These are phyloP conservation scores for Daktulosphaira vitifoliae DNA, from an alignment of 1,140 invertebrate genomes.

Conservation along the genomic window DNA sequence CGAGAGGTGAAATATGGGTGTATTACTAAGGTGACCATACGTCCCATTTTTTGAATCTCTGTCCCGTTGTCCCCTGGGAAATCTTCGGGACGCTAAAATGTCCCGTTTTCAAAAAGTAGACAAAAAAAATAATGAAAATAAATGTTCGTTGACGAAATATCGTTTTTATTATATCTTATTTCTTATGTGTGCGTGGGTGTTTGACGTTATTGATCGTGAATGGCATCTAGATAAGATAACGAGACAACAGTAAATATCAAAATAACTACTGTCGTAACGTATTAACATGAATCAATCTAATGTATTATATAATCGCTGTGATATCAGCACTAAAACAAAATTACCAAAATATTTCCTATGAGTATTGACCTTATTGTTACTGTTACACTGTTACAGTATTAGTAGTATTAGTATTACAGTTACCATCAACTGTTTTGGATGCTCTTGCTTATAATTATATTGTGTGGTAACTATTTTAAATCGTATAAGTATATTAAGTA, in stretches of 20 bases:
- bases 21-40: too few species aligned
- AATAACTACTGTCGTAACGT: background rate
- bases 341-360: slow-evolving; percentile 2
- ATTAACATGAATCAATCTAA: background rate
- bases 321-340: slow-evolving; percentile 1
- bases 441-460: too few species aligned
- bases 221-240: background rate
- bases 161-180: slow-evolving; percentile 1
- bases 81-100: too few species aligned
- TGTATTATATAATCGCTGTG: background rate
- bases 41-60: background rate
- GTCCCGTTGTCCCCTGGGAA: background rate
- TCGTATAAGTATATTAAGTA: too few species aligned
- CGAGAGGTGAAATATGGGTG: slow-evolving; percentile 3
- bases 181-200: background rate
- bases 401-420: too few species aligned
- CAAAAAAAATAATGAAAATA: slow-evolving; percentile 6
- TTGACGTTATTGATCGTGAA: background rate
- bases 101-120: background rate
- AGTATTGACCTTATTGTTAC: too few species aligned
- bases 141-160: background rate
- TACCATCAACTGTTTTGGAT: too few species aligned
- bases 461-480: too few species aligned
- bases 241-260: background rate
- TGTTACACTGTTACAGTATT: too few species aligned